Evolutionary conservation across 2,888 invertebrate species (phyloP), one percentile per base, ranked within the genome.

Genomic region (Cinara cedri): DNA sequence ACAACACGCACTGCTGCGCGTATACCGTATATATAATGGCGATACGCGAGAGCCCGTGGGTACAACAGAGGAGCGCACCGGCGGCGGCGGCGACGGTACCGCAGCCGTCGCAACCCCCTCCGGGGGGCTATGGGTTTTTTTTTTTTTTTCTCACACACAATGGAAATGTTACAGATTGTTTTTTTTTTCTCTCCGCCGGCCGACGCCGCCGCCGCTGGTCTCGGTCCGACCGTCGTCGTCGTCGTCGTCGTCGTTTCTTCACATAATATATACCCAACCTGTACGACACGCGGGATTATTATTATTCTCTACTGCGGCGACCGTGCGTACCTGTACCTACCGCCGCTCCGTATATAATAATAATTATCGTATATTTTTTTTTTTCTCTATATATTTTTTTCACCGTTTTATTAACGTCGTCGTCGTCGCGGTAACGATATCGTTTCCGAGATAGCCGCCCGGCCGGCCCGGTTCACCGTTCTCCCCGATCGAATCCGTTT

Each of bases 91-190:
- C n/a, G n/a, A n/a, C n/a, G n/a, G 63, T 74, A 21, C 21, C 55
- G 11, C 26, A 19, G 49, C 49, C 14, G 34, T 16, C 51, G 13
- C 51, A 34, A 75, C 42, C 46, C 65, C 62, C 42, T 42, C 51
- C 42, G 14, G 34, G 3, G n/a, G 16, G n/a, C 21, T 44, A 9
- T 26, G 26, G 24, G 34, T 51, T 49, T 54, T 63, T 34, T 51
- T 49, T 54, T 63, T 34, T 78, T 66, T 57, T 78, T 78, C 60
- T 78, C 70, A 70, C 78, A 70, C 78, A 78, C 70, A 78, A 70
- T 70, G 57, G 68, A 78, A 62, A 60, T 70, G 51, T 78, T 78
- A 78, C 60, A 70, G 70, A 49, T 70, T 62, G 63, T 68, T 70
- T 66, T 75, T 44, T 51, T 16, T 24, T 16, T 51, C 26, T 51